A percentile compares a stretch with the other conserved stretches of the same genome.
phyloP scores from a whole-genome alignment of 1,140 invertebrate species.

The Thereuonema tuberculata region DNA sequence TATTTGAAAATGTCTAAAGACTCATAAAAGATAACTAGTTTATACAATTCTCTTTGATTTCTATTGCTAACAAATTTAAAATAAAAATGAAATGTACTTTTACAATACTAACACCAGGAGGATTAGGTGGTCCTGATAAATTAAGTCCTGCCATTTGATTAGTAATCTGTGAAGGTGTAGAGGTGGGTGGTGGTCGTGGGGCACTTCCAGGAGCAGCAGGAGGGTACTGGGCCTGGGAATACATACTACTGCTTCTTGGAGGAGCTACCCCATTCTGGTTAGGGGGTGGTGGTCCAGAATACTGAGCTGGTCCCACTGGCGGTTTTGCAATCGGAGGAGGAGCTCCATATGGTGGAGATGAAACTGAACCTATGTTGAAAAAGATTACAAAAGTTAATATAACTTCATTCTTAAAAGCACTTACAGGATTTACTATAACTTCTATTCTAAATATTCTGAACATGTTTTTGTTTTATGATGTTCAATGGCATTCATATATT shows the following conservation, averaged over 20 bases:
- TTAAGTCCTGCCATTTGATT: constrained; percentile 34
- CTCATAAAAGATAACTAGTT: neutral
- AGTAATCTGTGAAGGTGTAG: constrained; percentile 21
- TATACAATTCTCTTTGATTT: too few species aligned
- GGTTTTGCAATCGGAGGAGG: constrained; percentile 10
- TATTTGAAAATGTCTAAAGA: neutral
- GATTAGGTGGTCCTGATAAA: constrained; percentile 18
- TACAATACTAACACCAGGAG: neutral
- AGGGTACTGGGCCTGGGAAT: neutral
- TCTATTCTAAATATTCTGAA: neutral
- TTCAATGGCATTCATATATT: too few species aligned
- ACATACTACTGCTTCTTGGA: neutral
- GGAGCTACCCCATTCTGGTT: neutral
- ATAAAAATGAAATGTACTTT: neutral
- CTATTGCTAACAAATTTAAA: too few species aligned
- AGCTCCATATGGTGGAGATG: constrained; percentile 11
- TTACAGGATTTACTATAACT: neutral
- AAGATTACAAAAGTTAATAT: neutral
- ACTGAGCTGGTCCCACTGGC: constrained; percentile 1
- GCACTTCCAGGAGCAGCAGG: constrained; percentile 11
- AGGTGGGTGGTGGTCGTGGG: constrained; percentile 4
- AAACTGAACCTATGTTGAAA: neutral
- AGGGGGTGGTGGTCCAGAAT: neutral
- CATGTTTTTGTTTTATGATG: neutral
- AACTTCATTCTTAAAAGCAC: neutral